Base-by-base conservation (phyloP, 2,113 vertebrate species). In the Diphyllodes magnificus region DNA sequence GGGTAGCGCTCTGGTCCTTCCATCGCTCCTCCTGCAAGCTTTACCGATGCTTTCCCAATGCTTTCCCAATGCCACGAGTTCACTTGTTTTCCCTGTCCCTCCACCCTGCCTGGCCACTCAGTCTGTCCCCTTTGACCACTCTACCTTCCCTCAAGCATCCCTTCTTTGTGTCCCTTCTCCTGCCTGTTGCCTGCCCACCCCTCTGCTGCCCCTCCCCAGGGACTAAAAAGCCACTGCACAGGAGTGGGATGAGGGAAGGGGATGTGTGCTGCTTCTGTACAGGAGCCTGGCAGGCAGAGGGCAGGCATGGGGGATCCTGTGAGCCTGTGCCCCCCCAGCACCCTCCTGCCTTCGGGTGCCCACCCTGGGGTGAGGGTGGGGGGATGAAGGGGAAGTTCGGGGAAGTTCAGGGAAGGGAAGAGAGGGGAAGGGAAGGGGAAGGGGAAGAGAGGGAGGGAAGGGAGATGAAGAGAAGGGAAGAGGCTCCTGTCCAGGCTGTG, bases 181-280 rank as follows among this genome's bases (percentile, higher is more conserved):
- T n/a, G 37, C 77, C 65, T n/a, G 37, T 60, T 33, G n/a, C 37
- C 45, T 17, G 37, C 50, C 59, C 33, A 2, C 9, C 31, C 44
- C 4, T 2, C 40, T 8, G 28, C 45, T 3, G 3, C 63, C 47
- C 4, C 0, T 6, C 14, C 56, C 30, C 82, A 7, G 25, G 23
- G 22, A 27, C 22, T 2, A 5, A 59, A 81, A 18, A 54, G 24
- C 76, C 2, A 0, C 66, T 1, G 35, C 25, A 12, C 12, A 9
- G 18, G 28, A 45, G 45, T 0, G 0, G 49, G 61, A 4, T 11
- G 4, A 39, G 75, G 45, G 61, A 19, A 28, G 45, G 21, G 21
- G 40, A 4, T 0, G 1, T 11, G 31, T 10, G 24, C 53, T 42
- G 72, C 31, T 33, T 8, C 42, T 3, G 11, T 4, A 1, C 30